Evolutionary conservation across 2,888 invertebrate genomes (phyloP), one percentile per base, ranked within the genome.

Genomic region (Melanostoma mellinum): DNA sequence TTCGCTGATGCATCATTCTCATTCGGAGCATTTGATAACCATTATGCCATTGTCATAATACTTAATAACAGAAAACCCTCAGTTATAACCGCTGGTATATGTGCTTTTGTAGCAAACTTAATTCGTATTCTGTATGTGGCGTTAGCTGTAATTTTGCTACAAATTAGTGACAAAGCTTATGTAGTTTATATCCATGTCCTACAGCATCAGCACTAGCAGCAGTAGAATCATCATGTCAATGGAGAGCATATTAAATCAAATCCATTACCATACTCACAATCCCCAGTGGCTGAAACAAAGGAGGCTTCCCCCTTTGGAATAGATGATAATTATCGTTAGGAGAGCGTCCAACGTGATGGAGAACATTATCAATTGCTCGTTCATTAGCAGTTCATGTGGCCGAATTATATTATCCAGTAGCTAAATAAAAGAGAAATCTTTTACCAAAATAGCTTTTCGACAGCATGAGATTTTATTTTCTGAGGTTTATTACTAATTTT

Each of bases 321-420:
- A 68, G 58, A 78, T 63, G 61, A 73, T 68, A 73, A 74, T 73
- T 68, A 69, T 55, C 58, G 61, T 77, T 55, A 42, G 48, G 50
- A 36, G 61, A 50, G 32, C 8, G 35, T 32, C 6, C 20, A 36
- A 58, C 52, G 44, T 63, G 63, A 48, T 73, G 61, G 30, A 46
- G 8, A 60, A 53, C 48, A 56, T 50, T 53, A 73, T 58, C 67
- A 72, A 68, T 68, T 61, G 56, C 56, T 61, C 50, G 55, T 44
- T 77, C 67, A 55, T 82, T 82, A 73, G 60, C 65, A 55, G 50
- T 38, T 36, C 36, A 30, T 78, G 50, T 48, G 61, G 36, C 36
- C 8, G 55, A 69, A 69, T 69, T 46, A 30, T 35, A 40, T 76
- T 55, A 46, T 61, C 36, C 6, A 9, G 4, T 30, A 20, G 30